phyloP scores from a whole-genome alignment of 2,113 vertebrate genomes.

The Catharus fuscescens region DNA sequence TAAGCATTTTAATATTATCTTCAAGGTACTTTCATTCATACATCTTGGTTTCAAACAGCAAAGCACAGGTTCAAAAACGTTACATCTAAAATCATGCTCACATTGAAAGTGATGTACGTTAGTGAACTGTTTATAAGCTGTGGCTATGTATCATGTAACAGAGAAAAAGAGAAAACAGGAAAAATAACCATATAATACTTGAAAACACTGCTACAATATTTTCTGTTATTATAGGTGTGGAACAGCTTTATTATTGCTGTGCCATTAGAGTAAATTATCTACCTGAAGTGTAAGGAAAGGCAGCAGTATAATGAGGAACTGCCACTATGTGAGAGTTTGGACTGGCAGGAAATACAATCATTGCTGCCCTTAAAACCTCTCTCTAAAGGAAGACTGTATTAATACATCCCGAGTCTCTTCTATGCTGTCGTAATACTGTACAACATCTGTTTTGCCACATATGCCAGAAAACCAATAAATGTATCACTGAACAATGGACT shows the following conservation, averaged over 20 bases:
- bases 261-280: background rate
- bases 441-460: background rate
- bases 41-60: background rate
- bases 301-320: background rate
- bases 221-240: background rate
- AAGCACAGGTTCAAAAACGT: background rate
- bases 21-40: constrained; percentile 32
- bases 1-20: constrained; percentile 34
- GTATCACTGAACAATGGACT: background rate
- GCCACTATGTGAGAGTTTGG: background rate
- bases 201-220: background rate
- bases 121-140: background rate
- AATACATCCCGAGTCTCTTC: background rate
- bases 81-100: background rate
- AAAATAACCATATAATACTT: background rate
- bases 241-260: background rate
- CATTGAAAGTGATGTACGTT: background rate
- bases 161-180: background rate
- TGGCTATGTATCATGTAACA: background rate
- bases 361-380: background rate
- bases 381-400: background rate
- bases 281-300: background rate
- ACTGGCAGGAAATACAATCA: background rate
- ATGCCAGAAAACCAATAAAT: background rate
- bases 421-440: background rate